Evolutionary conservation across 30 jellyfish, hydroid and myxozoan genomes (phyloP), one percentile per base, ranked within the genome.

Genomic region (Catostylus mosaicus): DNA sequence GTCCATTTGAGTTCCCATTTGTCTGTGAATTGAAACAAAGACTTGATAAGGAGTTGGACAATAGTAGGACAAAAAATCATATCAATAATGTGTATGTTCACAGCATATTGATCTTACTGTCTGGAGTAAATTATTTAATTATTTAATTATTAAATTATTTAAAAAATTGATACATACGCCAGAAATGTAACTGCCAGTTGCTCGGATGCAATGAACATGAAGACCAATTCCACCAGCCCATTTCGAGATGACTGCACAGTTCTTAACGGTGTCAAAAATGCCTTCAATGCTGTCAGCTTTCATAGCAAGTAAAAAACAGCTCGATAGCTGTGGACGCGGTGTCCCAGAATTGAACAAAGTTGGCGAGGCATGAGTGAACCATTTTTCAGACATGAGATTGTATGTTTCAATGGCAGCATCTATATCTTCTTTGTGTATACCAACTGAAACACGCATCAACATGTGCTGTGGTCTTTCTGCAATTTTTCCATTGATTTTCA

Each of bases 211-310:
- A 62, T 95, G 99, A 20, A 90, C 88, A 87, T 95, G 99, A 14
- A 95, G 67, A 26, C 99, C 99, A 78, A 95, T 89, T 16, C 99
- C 99, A 95, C 99, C 99, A 45, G 99, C 99, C 96, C 96, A 90
- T 46, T 95, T 95, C 18, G 99, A 95, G 46, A 95, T 95, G 20
- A 81, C 92, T 51, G 99, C 98, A 87, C 99, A 95, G 78, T 95
- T 91, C 90, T 90, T 95, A 14, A 95, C 88, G 2, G 99, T 95
- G 77, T 95, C 99, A 71, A 95, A 95, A 30, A 95, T 95, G 6
- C 99, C 99, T 66, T 95, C 98, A 60, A 95, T 95, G 81, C 99
- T 95, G 72, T 95, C 99, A 3, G 86, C 75, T 82, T 75, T 80
- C 99, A 95, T 95, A 1, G 99, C 99, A 23, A 95, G 68, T 90